Conservation (phyloP, 1,140 invertebrate genomes). For the Drosophila subobscura region DNA sequence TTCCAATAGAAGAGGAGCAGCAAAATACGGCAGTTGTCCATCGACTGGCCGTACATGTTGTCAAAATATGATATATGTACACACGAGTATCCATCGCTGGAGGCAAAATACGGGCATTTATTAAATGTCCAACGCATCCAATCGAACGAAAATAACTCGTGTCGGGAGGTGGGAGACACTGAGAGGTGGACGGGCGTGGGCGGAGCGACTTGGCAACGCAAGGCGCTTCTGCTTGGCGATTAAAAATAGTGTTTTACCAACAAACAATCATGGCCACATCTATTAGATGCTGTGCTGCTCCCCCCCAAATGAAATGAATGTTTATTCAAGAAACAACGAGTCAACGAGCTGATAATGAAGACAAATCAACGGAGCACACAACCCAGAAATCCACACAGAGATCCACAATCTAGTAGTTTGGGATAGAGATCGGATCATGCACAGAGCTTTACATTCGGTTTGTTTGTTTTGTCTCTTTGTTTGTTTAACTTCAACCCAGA, state of each 20-base stretch:
- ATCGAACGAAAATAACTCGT: slow-evolving; percentile 51
- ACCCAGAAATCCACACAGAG: slow-evolving; percentile 21
- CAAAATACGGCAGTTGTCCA: neutral
- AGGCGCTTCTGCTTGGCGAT: slow-evolving; percentile 36
- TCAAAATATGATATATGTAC: slow-evolving; percentile 28
- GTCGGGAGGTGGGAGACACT: slow-evolving; percentile 7
- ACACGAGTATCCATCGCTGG: slow-evolving; percentile 25
- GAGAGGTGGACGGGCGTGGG: slow-evolving; percentile 14
- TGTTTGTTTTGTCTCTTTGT: slow-evolving; percentile 32
- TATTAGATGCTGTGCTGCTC: slow-evolving; percentile 9
- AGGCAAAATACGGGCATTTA: slow-evolving; percentile 31
- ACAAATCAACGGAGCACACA: slow-evolving; percentile 42
- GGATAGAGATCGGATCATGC: slow-evolving; percentile 27
- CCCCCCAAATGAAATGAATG: slow-evolving; percentile 5
- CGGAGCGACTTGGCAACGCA: slow-evolving; percentile 40
- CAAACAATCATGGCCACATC: slow-evolving; percentile 42
- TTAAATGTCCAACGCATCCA: slow-evolving; percentile 38
- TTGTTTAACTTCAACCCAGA: slow-evolving; percentile 30
- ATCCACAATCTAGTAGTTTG: slow-evolving; percentile 12
- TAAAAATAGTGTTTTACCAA: slow-evolving; percentile 70
- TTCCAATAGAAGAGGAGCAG: slow-evolving; percentile 26
- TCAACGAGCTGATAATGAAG: slow-evolving; percentile 63
- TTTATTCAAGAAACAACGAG: slow-evolving; percentile 63
- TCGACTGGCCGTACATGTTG: neutral
- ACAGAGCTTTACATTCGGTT: slow-evolving; percentile 26